A percentile compares a stretch with the other conserved stretches of the same genome.
Evolutionary conservation across 1,140 invertebrate species (phyloP).

Genomic region (Brachionus manjavacas): DNA sequence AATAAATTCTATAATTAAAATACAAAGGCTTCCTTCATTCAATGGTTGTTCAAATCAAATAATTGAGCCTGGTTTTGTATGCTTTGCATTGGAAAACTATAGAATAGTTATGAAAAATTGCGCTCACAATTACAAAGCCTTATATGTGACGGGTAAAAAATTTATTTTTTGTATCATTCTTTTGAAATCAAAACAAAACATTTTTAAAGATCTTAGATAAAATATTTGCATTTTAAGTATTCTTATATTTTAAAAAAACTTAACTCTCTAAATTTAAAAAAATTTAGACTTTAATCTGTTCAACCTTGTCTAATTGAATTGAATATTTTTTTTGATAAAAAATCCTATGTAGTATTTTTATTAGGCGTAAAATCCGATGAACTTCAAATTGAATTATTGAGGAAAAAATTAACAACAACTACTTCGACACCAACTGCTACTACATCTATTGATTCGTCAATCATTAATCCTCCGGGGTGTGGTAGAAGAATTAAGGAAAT

Average conservation of each 20-base stretch:
- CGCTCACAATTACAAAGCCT: background rate
- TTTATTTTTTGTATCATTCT: too few species aligned
- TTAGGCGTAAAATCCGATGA: background rate
- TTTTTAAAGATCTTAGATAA: too few species aligned
- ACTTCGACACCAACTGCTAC: background rate
- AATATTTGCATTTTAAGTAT: too few species aligned
- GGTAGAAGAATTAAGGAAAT: slow-evolving; percentile 18
- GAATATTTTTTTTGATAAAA: too few species aligned
- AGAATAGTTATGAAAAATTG: background rate
- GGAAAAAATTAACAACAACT: background rate
- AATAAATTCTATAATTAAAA: background rate
- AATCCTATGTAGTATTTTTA: too few species aligned
- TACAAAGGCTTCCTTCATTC: background rate
- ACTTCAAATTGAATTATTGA: background rate
- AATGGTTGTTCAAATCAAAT: background rate
- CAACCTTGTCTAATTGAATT: too few species aligned
- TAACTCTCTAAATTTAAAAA: too few species aligned
- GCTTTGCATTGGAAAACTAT: background rate
- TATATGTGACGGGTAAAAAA: background rate
- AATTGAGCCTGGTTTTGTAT: background rate
- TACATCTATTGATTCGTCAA: background rate
- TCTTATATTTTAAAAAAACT: too few species aligned
- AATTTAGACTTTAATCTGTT: too few species aligned
- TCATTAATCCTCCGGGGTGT: background rate
- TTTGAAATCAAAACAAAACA: too few species aligned